Conservation (phyloP, 1,140 invertebrate species). For the Eufriesea mexicana region DNA sequence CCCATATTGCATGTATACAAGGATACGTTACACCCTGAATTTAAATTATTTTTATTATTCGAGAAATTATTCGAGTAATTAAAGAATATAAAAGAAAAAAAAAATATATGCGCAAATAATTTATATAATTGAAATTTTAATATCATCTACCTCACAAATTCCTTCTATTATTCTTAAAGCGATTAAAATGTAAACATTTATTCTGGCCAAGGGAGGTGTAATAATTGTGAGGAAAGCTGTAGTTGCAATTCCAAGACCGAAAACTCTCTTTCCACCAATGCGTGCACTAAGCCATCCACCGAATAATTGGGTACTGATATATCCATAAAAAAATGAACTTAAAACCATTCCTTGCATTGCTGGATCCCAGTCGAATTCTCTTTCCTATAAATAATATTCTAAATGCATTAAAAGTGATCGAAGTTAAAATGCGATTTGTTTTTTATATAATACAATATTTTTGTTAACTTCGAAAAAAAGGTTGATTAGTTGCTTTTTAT, state of each 20-base stretch:
- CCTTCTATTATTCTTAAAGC: constrained; percentile 92
- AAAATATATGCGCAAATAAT: neutral
- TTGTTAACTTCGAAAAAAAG: neutral
- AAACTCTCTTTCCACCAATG: constrained; percentile 88
- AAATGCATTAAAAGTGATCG: neutral
- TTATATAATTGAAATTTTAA: neutral
- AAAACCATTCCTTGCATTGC: constrained; percentile 90
- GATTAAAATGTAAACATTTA: constrained; percentile 88
- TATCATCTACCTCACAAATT: constrained; percentile 89
- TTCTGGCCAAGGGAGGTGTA: constrained; percentile 89
- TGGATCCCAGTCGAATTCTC: constrained; percentile 92
- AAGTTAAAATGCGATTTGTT: neutral
- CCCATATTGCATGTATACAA: constrained; percentile 93
- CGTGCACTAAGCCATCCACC: constrained; percentile 89
- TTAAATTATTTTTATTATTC: neutral
- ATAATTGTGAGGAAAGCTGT: constrained; percentile 92
- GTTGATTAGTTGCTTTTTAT: neutral
- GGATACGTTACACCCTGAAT: constrained; percentile 94
- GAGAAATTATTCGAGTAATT: neutral
- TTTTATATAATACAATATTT: neutral
- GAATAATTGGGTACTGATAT: constrained; percentile 88
- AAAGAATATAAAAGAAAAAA: neutral
- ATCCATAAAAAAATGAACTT: constrained; percentile 94
- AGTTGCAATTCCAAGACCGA: constrained; percentile 90
- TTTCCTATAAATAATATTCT: constrained; percentile 75